A percentile compares a stretch with the other conserved stretches of the same genome.
These are phyloP conservation scores for Oscheius sp. DNA, from an alignment of 2,888 invertebrate genomes.

Conservation along the genomic window DNA sequence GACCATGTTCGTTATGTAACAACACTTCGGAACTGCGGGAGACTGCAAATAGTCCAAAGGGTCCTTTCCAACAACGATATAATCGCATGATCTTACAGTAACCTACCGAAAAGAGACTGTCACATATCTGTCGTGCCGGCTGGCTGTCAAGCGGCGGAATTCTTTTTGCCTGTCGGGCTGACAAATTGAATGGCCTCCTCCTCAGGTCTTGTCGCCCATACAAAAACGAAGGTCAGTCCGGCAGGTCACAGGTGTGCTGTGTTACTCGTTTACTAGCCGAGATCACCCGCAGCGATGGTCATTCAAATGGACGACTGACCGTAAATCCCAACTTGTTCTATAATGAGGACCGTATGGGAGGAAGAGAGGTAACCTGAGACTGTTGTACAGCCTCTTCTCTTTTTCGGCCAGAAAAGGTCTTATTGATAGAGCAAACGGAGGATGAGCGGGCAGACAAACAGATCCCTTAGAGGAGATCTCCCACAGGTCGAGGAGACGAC, in stretches of 20 bases:
- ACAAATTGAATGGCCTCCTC: constrained; percentile 35
- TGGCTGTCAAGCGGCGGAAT: constrained; percentile 33
- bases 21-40: constrained; percentile 27
- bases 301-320: constrained; percentile 31
- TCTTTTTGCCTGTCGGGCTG: constrained; percentile 31
- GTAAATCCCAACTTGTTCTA: constrained; percentile 27
- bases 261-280: constrained; percentile 18
- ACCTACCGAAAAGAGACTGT: too few relatives aligned
- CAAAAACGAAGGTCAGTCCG: constrained; percentile 25
- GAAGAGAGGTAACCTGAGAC: constrained; percentile 1
- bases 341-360: constrained; percentile 11
- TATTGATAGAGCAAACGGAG: constrained; percentile 30
- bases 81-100: too few relatives aligned
- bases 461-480: neutral
- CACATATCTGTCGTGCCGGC: constrained; percentile 17
- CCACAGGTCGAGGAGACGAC: constrained; percentile 5
- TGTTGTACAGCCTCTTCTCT: constrained; percentile 9
- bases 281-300: neutral
- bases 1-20: constrained; percentile 31
- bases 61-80: neutral
- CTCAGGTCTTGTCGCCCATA: constrained; percentile 22
- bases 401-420: constrained; percentile 18
- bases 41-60: constrained; percentile 15
- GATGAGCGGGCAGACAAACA: constrained; percentile 25
- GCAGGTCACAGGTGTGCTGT: constrained; percentile 22